Conservation (phyloP, 2,113 vertebrate genomes). For the Engraulis encrasicolus region DNA sequence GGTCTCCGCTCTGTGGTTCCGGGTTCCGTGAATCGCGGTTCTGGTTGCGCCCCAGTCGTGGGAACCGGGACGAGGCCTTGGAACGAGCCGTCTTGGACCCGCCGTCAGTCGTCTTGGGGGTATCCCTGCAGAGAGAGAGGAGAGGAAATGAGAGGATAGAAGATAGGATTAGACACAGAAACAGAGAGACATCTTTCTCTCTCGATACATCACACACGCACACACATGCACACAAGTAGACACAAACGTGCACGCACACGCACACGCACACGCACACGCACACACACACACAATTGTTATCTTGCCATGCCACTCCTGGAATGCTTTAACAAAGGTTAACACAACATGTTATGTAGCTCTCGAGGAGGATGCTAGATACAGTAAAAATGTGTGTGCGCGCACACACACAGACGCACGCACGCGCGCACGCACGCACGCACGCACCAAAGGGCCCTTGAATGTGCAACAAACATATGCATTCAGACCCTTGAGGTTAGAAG, state of each 20-base stretch:
- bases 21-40: slow-evolving; percentile 82
- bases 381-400: too few species aligned
- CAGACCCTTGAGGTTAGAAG: neutral
- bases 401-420: neutral
- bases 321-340: neutral
- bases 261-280: neutral
- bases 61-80: slow-evolving; percentile 83
- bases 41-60: slow-evolving; percentile 83
- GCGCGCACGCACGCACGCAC: neutral
- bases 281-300: neutral
- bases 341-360: too few species aligned
- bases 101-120: slow-evolving; percentile 77
- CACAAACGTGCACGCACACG: neutral
- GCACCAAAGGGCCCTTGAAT: neutral
- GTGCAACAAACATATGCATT: neutral
- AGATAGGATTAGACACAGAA: slow-evolving; percentile 3
- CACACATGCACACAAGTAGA: neutral
- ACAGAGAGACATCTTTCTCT: too few species aligned
- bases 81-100: slow-evolving; percentile 78
- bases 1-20: slow-evolving; percentile 96
- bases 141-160: slow-evolving; percentile 21
- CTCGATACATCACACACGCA: too few species aligned
- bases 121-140: slow-evolving; percentile 77
- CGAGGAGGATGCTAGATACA: too few species aligned
- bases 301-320: neutral